Conservation (phyloP, 2,797 vertebrate species). For the Tapirus indicus region DNA sequence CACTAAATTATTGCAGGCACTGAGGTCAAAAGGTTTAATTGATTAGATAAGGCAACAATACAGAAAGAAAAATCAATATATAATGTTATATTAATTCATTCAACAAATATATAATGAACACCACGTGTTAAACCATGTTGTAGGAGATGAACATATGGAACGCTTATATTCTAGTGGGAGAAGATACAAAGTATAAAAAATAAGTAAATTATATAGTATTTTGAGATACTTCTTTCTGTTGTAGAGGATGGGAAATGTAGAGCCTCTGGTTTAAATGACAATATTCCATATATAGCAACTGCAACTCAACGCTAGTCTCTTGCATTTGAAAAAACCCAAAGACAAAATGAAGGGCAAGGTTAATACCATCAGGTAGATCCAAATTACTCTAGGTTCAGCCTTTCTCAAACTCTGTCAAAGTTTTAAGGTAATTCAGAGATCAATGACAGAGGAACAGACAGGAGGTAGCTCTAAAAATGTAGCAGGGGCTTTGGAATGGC, state of each 20-base stretch:
- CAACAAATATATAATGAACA: constrained; percentile 50
- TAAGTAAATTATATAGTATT: neutral
- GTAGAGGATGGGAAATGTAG: neutral
- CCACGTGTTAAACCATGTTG: neutral
- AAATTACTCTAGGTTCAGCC: neutral
- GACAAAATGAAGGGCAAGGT: constrained; percentile 1
- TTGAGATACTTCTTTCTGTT: constrained; percentile 18
- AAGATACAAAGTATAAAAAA: neutral
- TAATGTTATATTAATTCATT: constrained; percentile 56
- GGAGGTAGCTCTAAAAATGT: neutral
- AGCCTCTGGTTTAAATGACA: constrained; percentile 8
- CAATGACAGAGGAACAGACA: neutral
- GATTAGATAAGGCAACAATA: constrained; percentile 45
- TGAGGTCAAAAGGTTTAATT: constrained; percentile 57
- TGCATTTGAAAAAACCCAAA: neutral
- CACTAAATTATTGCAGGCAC: constrained; percentile 36
- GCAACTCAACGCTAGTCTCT: constrained; percentile 22
- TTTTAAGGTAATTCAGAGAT: neutral
- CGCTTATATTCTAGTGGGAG: neutral
- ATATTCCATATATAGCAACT: neutral
- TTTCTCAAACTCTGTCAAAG: neutral
- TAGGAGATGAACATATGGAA: neutral
- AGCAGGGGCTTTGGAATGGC: neutral
- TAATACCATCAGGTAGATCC: constrained; percentile 6
- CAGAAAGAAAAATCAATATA: constrained; percentile 55